phyloP scores from a whole-genome alignment of 2,797 vertebrate species.

The Poecilia gillii region DNA sequence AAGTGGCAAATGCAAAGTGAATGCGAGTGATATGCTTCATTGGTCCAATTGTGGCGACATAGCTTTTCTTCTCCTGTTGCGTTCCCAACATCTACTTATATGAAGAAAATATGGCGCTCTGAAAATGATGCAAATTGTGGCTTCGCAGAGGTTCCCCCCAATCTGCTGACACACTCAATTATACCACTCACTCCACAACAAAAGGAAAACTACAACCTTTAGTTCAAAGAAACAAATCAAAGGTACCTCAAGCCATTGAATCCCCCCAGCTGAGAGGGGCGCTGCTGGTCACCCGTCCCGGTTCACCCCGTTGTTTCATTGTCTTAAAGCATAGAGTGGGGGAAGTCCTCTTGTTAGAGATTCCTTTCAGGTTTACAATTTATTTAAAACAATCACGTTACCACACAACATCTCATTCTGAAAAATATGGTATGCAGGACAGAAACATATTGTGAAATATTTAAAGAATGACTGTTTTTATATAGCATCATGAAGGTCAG shows the following conservation, averaged over 20 bases:
- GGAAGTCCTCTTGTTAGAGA: background rate
- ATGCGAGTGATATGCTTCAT: slow-evolving; percentile 77
- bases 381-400: background rate
- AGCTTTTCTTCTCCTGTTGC: slow-evolving; percentile 57
- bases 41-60: slow-evolving; percentile 76
- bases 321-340: slow-evolving; percentile 11
- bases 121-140: slow-evolving; percentile 64
- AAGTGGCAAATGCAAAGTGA: slow-evolving; percentile 78
- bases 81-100: slow-evolving; percentile 22
- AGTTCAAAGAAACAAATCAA: slow-evolving; percentile 57
- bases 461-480: background rate
- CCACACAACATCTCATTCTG: background rate
- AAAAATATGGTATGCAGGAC: background rate
- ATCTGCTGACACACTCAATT: slow-evolving; percentile 42
- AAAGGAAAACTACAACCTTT: slow-evolving; percentile 27
- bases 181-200: slow-evolving; percentile 34
- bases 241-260: slow-evolving; percentile 39
- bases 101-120: slow-evolving; percentile 54
- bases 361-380: background rate
- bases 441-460: background rate
- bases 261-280: slow-evolving; percentile 35
- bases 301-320: slow-evolving; percentile 35
- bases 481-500: background rate
- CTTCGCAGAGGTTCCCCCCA: slow-evolving; percentile 40
- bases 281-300: slow-evolving; percentile 2